These are phyloP conservation scores for Drosophila funebris DNA, from an alignment of 1,140 invertebrate genomes.

Conservation along the genomic window DNA sequence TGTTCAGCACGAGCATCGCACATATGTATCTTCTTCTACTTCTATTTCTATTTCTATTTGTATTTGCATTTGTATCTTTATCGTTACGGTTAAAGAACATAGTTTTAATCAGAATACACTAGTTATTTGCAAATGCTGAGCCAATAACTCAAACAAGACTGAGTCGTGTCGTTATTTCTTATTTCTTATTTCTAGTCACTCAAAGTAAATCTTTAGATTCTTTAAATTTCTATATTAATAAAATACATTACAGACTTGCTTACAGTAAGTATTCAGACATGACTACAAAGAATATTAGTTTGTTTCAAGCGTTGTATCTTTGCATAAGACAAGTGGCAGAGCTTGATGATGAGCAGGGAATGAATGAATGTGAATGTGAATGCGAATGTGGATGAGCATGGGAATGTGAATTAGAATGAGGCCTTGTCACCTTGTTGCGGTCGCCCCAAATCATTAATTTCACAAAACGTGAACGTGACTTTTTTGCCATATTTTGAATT, in stretches of 20 bases:
- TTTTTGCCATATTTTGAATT: constrained; percentile 80
- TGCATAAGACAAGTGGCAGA: constrained; percentile 23
- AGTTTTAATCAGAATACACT: constrained; percentile 37
- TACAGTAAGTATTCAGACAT: background rate
- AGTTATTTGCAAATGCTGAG: constrained; percentile 24
- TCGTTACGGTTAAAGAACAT: constrained; percentile 9
- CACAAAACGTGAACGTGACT: constrained; percentile 79
- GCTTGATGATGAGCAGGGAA: constrained; percentile 11
- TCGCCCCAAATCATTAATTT: constrained; percentile 79
- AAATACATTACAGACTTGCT: no score
- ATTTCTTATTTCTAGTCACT: no score
- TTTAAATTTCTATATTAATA: no score
- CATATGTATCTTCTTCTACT: constrained; percentile 10
- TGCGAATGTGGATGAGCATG: no score
- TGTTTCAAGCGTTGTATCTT: background rate
- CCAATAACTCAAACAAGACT: background rate
- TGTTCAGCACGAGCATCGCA: constrained; percentile 37
- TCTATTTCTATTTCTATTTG: constrained; percentile 17
- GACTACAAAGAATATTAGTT: background rate
- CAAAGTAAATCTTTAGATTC: no score
- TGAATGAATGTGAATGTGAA: background rate
- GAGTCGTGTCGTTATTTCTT: background rate
- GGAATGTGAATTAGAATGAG: constrained; percentile 11
- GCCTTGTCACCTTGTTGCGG: constrained; percentile 56
- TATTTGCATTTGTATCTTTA: no score